Percentiles rank a stretch among this genome's conserved stretches.
These are phyloP conservation scores for Cyanocitta stelleri DNA, from an alignment of 2,113 vertebrate genomes.

Conservation along the genomic window DNA sequence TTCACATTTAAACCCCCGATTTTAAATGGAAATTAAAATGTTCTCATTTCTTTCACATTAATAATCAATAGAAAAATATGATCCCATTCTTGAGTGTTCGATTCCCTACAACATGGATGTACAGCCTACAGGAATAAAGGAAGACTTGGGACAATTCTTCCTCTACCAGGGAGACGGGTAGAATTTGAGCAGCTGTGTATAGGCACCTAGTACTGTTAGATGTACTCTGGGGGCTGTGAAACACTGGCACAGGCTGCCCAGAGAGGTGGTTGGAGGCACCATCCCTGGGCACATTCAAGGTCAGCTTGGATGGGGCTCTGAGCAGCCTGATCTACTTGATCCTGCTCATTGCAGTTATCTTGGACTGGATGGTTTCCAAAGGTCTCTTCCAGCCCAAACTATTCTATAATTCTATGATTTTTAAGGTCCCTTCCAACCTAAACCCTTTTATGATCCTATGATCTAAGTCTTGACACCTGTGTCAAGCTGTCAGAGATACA, in stretches of 20 bases:
- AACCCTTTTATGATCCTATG: not conserved
- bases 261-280: not conserved
- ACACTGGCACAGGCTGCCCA: not conserved
- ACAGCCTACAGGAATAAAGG: not conserved
- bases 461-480: not conserved
- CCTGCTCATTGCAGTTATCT: not conserved
- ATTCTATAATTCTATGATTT: not conserved
- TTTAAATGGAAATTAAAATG: not conserved
- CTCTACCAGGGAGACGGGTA: rapidly evolving
- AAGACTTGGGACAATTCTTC: not conserved
- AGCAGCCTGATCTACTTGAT: not conserved
- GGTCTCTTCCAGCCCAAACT: not conserved
- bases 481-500: not conserved
- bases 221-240: not conserved
- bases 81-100: not conserved
- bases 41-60: not conserved
- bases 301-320: not conserved
- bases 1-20: not conserved
- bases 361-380: not conserved
- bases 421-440: not conserved
- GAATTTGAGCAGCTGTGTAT: not conserved
- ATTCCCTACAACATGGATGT: not conserved
- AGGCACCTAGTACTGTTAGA: not conserved
- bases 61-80: not conserved
- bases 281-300: not conserved